Conservation (phyloP, 2,797 vertebrate species). For the Acanthurus lineatus region DNA sequence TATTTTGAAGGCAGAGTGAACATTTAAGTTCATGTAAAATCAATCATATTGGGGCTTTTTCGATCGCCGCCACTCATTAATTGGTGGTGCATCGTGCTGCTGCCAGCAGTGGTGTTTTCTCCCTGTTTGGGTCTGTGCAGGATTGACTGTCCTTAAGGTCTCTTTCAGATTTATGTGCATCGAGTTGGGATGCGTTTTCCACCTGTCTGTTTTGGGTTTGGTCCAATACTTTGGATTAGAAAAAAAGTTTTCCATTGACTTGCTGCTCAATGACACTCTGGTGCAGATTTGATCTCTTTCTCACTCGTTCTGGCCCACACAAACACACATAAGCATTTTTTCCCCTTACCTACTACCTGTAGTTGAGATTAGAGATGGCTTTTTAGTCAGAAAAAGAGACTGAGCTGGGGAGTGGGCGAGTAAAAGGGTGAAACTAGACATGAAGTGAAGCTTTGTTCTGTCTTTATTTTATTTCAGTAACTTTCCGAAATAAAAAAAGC, state of each 20-base stretch:
- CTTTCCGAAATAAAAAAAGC: slow-evolving; percentile 29
- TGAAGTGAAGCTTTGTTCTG: slow-evolving; percentile 35
- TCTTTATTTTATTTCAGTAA: slow-evolving; percentile 4
- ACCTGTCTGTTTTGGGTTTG: not conserved
- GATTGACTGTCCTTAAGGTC: not conserved
- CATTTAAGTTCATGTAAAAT: not conserved
- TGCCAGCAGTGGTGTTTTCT: not conserved
- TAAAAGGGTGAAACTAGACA: not conserved
- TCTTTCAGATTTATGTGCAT: not conserved
- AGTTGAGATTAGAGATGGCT: not conserved
- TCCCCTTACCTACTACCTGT: too few species aligned
- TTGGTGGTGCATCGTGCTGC: not conserved
- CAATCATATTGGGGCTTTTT: not conserved
- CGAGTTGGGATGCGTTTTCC: not conserved
- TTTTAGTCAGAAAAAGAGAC: not conserved
- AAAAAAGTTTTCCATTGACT: not conserved
- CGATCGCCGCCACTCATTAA: not conserved
- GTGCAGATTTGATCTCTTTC: too few species aligned
- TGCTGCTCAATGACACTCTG: too few species aligned
- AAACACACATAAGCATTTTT: too few species aligned
- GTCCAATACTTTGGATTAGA: not conserved
- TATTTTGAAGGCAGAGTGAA: not conserved
- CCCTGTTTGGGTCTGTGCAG: not conserved
- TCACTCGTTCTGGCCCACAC: too few species aligned
- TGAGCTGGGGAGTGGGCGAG: not conserved